Evolutionary conservation across 2,113 vertebrate genomes (phyloP).

Genomic region (Apteryx owenii): DNA sequence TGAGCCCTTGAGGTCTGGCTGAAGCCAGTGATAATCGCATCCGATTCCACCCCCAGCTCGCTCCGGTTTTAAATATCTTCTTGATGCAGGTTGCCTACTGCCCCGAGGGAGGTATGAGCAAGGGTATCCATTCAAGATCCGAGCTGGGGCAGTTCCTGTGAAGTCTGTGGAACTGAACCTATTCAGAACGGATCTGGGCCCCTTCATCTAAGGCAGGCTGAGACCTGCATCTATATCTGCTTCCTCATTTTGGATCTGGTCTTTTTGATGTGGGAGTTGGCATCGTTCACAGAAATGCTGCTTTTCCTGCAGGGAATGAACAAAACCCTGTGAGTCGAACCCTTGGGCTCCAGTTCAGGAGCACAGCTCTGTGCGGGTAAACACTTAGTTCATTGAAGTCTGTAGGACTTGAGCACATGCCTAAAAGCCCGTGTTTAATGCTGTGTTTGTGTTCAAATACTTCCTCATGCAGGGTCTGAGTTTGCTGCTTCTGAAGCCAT

Average conservation of each 20-base stretch:
- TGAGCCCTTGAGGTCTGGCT: neutral
- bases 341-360: neutral
- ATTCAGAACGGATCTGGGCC: neutral
- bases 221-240: neutral
- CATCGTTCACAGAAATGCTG: too few species aligned
- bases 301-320: neutral
- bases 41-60: neutral
- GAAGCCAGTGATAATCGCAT: neutral
- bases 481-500: neutral
- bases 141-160: neutral
- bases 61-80: neutral
- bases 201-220: neutral
- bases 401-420: neutral
- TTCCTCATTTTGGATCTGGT: fast-evolving
- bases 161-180: neutral
- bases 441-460: neutral
- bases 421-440: neutral
- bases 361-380: neutral
- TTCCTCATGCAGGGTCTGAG: neutral
- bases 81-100: neutral
- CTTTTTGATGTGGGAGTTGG: neutral
- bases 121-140: neutral
- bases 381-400: neutral
- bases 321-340: fast-evolving
- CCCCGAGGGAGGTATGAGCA: fast-evolving